Evolutionary conservation across 2,113 vertebrate species (phyloP).

Genomic region (Bucco capensis): DNA sequence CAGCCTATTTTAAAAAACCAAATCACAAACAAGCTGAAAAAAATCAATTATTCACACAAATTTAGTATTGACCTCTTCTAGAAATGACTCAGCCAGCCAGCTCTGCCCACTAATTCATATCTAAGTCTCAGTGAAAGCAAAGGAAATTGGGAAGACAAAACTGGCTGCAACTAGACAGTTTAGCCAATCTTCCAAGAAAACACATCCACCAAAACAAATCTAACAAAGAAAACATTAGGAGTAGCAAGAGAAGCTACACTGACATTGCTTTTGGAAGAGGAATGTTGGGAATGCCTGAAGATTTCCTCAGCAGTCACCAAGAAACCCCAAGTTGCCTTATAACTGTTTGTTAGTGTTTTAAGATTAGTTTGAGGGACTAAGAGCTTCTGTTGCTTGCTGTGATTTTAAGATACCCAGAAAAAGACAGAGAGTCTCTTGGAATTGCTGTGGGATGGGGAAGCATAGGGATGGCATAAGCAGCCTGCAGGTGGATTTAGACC

Average conservation of each 20-base stretch:
- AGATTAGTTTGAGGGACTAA: background rate
- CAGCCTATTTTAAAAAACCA: conserved; percentile 27
- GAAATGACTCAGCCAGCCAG: conserved; percentile 33
- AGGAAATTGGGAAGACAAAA: background rate
- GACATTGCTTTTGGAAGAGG: background rate
- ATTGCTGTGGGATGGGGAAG: background rate
- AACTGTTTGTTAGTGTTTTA: conserved; percentile 6
- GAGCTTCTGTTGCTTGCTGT: background rate
- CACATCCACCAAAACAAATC: background rate
- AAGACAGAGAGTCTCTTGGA: background rate
- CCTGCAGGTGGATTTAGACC: conserved; percentile 35
- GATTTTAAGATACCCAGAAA: background rate
- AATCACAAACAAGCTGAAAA: conserved; percentile 63
- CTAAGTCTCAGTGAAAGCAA: conserved; percentile 40
- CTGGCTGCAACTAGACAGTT: background rate
- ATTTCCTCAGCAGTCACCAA: background rate
- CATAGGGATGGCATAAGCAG: background rate
- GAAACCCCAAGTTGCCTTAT: background rate
- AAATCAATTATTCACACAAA: conserved; percentile 70
- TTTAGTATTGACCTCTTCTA: conserved; percentile 50
- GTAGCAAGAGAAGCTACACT: background rate
- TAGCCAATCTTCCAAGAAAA: conserved; percentile 13
- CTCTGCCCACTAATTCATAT: conserved; percentile 27
- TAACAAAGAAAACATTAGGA: background rate
- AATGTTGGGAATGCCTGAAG: background rate